These are phyloP conservation scores for Sturnus vulgaris DNA, from an alignment of 2,113 vertebrate species.

Conservation along the genomic window DNA sequence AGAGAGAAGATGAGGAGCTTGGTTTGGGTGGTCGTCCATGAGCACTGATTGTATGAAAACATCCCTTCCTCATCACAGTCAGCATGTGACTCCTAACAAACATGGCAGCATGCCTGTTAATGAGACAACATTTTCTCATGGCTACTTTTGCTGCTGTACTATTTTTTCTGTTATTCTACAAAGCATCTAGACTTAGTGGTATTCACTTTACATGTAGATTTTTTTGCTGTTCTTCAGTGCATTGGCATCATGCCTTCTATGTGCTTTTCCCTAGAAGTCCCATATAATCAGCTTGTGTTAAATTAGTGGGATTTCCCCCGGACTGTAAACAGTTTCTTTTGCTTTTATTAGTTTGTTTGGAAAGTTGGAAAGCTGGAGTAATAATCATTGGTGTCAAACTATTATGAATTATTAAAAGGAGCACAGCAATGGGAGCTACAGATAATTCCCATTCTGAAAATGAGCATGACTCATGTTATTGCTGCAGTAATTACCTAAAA, in stretches of 20 bases:
- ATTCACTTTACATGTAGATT: background rate
- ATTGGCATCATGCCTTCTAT: background rate
- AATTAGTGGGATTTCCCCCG: background rate
- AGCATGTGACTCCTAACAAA: background rate
- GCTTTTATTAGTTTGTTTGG: constrained; percentile 35
- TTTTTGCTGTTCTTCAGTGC: background rate
- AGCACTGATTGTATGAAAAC: background rate
- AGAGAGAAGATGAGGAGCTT: background rate
- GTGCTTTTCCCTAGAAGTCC: background rate
- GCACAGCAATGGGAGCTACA: constrained; percentile 14
- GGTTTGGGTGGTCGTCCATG: background rate
- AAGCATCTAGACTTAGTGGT: background rate
- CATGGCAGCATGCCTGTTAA: rapidly evolving
- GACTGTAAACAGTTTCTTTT: background rate
- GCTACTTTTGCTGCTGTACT: background rate
- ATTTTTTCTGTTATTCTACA: background rate
- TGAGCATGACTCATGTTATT: constrained; percentile 58
- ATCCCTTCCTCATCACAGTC: background rate
- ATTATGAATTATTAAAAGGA: constrained; percentile 65
- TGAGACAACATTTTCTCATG: background rate
- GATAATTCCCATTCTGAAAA: constrained; percentile 60
- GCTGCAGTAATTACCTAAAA: constrained; percentile 72
- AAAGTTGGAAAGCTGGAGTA: constrained; percentile 60
- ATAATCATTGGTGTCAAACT: constrained; percentile 60
- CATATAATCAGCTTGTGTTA: background rate